These are phyloP conservation scores for Cheilosia variabilis DNA, from an alignment of 2,888 invertebrate species.

Conservation along the genomic window DNA sequence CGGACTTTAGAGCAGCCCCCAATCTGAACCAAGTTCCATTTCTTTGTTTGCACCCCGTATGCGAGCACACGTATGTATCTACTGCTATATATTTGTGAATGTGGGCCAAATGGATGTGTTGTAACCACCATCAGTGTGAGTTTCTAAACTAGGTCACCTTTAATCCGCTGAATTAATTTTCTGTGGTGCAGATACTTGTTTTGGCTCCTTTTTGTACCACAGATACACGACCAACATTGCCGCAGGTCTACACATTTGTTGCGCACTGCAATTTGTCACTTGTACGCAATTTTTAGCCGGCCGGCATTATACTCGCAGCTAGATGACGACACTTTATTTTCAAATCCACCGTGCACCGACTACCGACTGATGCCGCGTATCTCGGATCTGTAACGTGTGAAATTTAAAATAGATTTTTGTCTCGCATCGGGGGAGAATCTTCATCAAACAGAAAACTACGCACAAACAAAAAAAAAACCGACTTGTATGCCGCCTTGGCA, in stretches of 20 bases:
- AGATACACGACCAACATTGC: conserved; percentile 16
- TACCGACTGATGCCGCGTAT: neutral
- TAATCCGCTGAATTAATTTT: conserved; percentile 68
- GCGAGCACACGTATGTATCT: too few species aligned
- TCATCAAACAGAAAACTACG: conserved; percentile 23
- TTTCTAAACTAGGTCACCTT: conserved; percentile 63
- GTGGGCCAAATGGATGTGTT: conserved; percentile 62
- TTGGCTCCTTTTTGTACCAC: conserved; percentile 36
- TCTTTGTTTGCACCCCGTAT: conserved; percentile 24
- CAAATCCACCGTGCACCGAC: conserved; percentile 2
- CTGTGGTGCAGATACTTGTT: conserved; percentile 39
- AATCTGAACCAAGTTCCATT: conserved; percentile 39
- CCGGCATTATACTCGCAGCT: conserved; percentile 60
- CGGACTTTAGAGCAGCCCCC: conserved; percentile 37
- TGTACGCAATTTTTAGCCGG: conserved; percentile 58
- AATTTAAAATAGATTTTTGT: conserved; percentile 55
- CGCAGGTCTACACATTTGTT: conserved; percentile 37
- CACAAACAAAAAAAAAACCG: conserved; percentile 8
- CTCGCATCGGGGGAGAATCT: conserved; percentile 42
- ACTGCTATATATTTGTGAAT: conserved; percentile 1
- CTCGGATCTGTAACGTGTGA: conserved; percentile 71
- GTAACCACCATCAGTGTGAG: conserved; percentile 50
- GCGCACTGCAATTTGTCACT: conserved; percentile 57
- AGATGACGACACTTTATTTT: conserved; percentile 43
- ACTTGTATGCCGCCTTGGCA: neutral